phyloP scores from a whole-genome alignment of 2,113 vertebrate species.

The Mustelus asterias region DNA sequence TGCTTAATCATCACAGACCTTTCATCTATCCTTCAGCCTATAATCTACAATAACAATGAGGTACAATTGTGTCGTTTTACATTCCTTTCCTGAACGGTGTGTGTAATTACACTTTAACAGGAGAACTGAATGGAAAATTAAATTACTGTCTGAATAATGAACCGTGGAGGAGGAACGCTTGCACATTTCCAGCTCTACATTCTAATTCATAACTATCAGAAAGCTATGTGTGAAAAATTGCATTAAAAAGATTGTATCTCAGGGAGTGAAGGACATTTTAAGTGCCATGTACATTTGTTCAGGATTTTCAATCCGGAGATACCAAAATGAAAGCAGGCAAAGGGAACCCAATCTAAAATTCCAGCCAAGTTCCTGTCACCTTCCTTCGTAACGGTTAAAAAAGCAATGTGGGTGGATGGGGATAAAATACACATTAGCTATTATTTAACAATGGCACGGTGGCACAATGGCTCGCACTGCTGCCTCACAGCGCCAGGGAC shows the following conservation, averaged over 20 bases:
- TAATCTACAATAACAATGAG: slow-evolving; percentile 23
- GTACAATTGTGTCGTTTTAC: neutral
- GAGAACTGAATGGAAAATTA: slow-evolving; percentile 17
- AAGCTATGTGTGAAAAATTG: neutral
- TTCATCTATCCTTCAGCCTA: neutral
- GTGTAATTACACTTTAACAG: slow-evolving; percentile 12
- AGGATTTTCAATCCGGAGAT: neutral
- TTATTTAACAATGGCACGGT: neutral
- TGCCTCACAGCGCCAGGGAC: no score
- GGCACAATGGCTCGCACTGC: no score
- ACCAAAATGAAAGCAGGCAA: neutral
- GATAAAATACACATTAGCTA: neutral
- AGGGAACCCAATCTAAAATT: neutral
- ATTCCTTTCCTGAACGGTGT: neutral
- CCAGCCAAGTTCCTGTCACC: neutral
- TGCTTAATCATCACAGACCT: slow-evolving; percentile 21
- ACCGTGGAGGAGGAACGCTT: neutral
- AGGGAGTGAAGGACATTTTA: neutral
- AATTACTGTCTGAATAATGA: slow-evolving; percentile 24
- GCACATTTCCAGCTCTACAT: neutral
- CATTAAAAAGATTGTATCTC: neutral
- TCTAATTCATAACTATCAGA: neutral
- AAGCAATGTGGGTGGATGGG: neutral
- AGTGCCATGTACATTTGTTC: neutral
- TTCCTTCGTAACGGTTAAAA: neutral